These are phyloP conservation scores for Megaustenia siamemsis DNA, from an alignment of 2,888 invertebrate genomes.

Conservation along the genomic window DNA sequence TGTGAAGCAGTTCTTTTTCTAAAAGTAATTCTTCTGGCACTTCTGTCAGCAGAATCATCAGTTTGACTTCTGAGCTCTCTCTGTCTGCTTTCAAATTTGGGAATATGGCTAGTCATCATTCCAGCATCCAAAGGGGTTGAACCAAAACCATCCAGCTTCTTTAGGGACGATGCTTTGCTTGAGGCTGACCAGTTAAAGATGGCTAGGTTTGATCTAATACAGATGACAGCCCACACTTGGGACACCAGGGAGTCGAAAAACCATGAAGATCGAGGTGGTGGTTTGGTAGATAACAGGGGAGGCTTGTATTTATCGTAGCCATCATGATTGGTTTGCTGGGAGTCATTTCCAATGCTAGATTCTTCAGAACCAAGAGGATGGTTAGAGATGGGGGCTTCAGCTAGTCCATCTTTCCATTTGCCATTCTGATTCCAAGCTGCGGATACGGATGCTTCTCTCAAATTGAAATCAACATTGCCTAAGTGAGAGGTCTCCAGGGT, in stretches of 20 bases:
- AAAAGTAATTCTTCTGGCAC: not conserved
- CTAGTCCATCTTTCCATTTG: too few species aligned
- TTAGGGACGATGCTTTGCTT: not conserved
- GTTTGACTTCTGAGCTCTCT: not conserved
- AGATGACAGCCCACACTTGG: slow-evolving; percentile 41
- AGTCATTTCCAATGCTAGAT: not conserved
- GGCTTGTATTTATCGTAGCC: not conserved
- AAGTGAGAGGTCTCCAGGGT: not conserved
- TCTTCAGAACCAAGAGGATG: not conserved
- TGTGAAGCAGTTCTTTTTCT: not conserved
- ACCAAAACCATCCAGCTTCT: not conserved
- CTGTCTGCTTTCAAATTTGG: not conserved
- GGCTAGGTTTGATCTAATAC: slow-evolving; percentile 8
- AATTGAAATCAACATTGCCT: not conserved
- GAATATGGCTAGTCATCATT: not conserved
- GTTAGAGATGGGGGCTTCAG: not conserved
- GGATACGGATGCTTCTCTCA: not conserved
- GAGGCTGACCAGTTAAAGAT: not conserved
- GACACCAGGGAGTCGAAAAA: slow-evolving; percentile 42
- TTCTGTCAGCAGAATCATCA: not conserved
- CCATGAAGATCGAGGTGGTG: slow-evolving; percentile 39
- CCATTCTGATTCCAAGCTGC: too few species aligned
- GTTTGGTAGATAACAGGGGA: not conserved
- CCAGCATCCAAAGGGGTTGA: not conserved
- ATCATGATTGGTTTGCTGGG: not conserved